Evolutionary conservation across 2,797 vertebrate genomes (phyloP).

Genomic region (Pangasius krempfi): DNA sequence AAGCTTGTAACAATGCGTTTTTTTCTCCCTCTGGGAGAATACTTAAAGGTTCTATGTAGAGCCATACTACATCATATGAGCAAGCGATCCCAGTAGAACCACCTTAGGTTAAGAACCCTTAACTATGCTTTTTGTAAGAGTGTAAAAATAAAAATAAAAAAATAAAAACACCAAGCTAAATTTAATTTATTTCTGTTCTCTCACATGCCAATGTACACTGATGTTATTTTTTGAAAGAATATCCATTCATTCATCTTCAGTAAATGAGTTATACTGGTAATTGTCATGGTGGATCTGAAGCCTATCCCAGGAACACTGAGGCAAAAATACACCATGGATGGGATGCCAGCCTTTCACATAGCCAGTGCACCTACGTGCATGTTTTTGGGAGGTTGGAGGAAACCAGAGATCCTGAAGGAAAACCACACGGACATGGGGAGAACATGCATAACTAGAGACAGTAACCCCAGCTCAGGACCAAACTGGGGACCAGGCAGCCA

Average conservation of each 20-base stretch:
- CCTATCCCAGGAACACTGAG: neutral
- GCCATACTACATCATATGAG: neutral
- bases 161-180: neutral
- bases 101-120: neutral
- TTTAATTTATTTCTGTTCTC: neutral
- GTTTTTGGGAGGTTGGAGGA: neutral
- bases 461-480: neutral
- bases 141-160: neutral
- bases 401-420: neutral
- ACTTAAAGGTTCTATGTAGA: neutral
- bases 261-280: neutral
- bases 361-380: neutral
- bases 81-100: neutral
- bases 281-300: neutral
- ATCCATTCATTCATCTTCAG: neutral
- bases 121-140: neutral
- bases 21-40: neutral
- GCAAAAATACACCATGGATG: neutral
- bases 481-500: neutral
- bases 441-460: neutral
- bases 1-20: too few species aligned
- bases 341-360: neutral
- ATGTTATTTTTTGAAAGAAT: neutral
- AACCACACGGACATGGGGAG: too few species aligned
- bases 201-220: neutral